Conservation (phyloP, 2,113 vertebrate species). For the Glaucidium brasilianum region DNA sequence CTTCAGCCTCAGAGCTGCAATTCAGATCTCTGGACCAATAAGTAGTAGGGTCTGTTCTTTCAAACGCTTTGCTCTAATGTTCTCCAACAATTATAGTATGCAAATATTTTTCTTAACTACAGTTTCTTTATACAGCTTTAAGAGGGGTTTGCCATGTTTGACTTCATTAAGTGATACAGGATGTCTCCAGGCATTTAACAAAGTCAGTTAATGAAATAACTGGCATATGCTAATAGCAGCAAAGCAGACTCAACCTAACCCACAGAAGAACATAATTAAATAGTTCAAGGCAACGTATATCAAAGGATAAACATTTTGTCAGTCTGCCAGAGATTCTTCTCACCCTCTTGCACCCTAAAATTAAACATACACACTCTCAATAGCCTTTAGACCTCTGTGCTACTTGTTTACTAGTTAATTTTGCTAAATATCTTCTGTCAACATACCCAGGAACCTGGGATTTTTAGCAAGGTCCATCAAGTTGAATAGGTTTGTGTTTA, state of each 20-base stretch:
- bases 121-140: neutral
- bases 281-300: neutral
- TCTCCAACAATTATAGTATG: neutral
- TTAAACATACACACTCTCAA: neutral
- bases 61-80: neutral
- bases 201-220: conserved; percentile 44
- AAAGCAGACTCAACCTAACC: neutral
- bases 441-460: neutral
- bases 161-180: conserved; percentile 12
- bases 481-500: neutral
- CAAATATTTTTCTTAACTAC: conserved; percentile 44
- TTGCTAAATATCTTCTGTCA: neutral
- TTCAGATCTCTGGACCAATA: neutral
- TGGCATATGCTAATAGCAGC: neutral
- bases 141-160: neutral
- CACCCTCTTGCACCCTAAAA: neutral
- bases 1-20: neutral
- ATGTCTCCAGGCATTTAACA: conserved; percentile 16
- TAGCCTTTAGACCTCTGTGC: neutral
- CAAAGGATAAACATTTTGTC: neutral
- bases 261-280: neutral
- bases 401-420: neutral
- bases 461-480: neutral
- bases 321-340: neutral
- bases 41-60: neutral